Percentiles rank a stretch among this genome's conserved stretches.
Conservation (phyloP, 1,140 invertebrate species). For the Neoseiulus cucumeris region DNA sequence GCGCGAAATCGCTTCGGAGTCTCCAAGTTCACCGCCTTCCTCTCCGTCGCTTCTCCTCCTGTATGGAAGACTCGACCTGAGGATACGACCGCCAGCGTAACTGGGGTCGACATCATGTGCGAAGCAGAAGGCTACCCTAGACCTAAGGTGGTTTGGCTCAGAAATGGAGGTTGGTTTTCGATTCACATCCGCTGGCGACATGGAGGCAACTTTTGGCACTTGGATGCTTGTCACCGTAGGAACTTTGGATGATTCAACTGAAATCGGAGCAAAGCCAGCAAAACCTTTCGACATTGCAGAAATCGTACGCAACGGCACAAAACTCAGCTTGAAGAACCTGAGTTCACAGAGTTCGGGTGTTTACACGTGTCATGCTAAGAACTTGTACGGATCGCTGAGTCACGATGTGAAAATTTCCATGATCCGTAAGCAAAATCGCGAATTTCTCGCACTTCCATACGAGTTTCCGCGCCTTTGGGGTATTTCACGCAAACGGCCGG, state of each 20-base stretch:
- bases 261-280: too few species aligned
- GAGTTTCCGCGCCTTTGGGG: neutral
- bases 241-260: too few species aligned
- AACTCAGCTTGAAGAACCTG: neutral
- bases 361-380: neutral
- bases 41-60: slow-evolving; percentile 4
- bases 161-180: neutral
- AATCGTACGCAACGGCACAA: too few species aligned
- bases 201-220: too few species aligned
- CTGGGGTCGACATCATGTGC: neutral
- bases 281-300: too few species aligned
- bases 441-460: neutral
- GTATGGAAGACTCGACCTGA: too few species aligned
- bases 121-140: neutral
- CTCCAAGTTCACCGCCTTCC: slow-evolving; percentile 14
- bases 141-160: neutral
- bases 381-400: neutral
- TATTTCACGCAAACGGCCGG: neutral
- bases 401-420: neutral
- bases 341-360: neutral
- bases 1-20: slow-evolving; percentile 16
- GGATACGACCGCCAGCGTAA: neutral
- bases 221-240: too few species aligned
- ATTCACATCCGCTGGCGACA: too few species aligned
- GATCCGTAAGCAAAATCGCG: neutral